Conservation (phyloP, 2,888 invertebrate species). For the Rhogogaster chlorosoma region DNA sequence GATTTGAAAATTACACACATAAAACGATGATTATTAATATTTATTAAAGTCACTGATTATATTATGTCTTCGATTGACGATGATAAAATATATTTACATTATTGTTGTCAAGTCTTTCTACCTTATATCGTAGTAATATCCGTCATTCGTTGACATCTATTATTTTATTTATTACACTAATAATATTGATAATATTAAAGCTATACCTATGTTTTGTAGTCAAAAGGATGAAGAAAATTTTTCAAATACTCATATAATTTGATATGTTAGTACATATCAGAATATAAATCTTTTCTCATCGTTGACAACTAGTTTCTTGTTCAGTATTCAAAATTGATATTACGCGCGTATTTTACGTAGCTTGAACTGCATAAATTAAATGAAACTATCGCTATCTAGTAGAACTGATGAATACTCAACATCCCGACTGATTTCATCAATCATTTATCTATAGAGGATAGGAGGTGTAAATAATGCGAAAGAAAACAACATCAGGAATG, state of each 20-base stretch:
- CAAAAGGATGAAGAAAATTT: too few relatives aligned
- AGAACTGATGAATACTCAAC: background rate
- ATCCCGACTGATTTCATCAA: background rate
- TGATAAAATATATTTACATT: background rate
- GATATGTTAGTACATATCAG: too few relatives aligned
- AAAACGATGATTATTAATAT: background rate
- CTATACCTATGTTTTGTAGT: background rate
- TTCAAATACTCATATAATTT: too few relatives aligned
- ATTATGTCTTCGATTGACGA: background rate
- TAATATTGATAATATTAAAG: background rate
- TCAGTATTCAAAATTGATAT: background rate
- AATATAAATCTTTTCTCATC: too few relatives aligned
- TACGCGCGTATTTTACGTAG: too few relatives aligned
- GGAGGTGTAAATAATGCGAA: background rate
- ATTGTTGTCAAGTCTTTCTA: constrained; percentile 25
- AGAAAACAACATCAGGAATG: background rate
- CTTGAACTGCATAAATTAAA: background rate
- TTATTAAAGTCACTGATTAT: background rate
- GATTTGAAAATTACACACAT: background rate
- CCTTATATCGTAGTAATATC: background rate
- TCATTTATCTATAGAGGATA: background rate
- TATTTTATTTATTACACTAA: background rate
- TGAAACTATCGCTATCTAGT: background rate
- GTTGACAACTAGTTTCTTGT: background rate
- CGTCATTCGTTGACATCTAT: background rate